Evolutionary conservation across 2,888 invertebrate species (phyloP).

Genomic region (Anticlea derivata): DNA sequence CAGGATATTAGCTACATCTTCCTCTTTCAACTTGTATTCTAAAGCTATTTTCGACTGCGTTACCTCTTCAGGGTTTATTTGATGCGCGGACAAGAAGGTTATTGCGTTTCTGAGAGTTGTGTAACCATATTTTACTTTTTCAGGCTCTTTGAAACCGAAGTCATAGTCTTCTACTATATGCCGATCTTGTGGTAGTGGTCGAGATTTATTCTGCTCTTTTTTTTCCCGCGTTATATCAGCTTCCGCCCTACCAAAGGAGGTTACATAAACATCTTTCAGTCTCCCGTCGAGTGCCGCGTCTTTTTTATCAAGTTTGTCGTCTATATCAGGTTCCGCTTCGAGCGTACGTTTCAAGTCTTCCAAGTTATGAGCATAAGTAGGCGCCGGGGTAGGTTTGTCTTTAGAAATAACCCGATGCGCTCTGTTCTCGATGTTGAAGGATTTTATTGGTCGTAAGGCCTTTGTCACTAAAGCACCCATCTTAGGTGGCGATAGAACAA

Average conservation of each 20-base stretch:
- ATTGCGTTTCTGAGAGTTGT: conserved; percentile 86
- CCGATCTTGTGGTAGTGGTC: conserved; percentile 85
- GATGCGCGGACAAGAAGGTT: conserved; percentile 86
- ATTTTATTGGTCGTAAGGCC: conserved; percentile 84
- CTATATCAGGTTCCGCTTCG: conserved; percentile 85
- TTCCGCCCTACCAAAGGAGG: conserved; percentile 84
- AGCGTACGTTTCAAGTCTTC: conserved; percentile 86
- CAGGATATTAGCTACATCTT: conserved; percentile 85
- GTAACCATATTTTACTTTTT: conserved; percentile 84
- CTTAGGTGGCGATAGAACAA: conserved; percentile 67
- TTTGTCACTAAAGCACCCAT: conserved; percentile 88
- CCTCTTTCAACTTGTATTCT: conserved; percentile 87
- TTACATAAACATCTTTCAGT: conserved; percentile 89
- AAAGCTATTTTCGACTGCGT: conserved; percentile 85
- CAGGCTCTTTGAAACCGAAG: conserved; percentile 88
- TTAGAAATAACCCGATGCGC: conserved; percentile 88
- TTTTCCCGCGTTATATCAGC: conserved; percentile 70
- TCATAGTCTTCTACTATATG: conserved; percentile 79
- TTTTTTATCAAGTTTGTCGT: conserved; percentile 85
- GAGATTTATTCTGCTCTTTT: conserved; percentile 58
- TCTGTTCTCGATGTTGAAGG: conserved; percentile 90
- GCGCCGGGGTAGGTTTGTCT: conserved; percentile 88
- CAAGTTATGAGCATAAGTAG: conserved; percentile 84
- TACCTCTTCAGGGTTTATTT: conserved; percentile 83
- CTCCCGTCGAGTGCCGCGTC: conserved; percentile 84